A percentile compares a stretch with the other conserved stretches of the same genome.
Conservation (phyloP, 2,797 vertebrate genomes). For the Cheirogaleus major region DNA sequence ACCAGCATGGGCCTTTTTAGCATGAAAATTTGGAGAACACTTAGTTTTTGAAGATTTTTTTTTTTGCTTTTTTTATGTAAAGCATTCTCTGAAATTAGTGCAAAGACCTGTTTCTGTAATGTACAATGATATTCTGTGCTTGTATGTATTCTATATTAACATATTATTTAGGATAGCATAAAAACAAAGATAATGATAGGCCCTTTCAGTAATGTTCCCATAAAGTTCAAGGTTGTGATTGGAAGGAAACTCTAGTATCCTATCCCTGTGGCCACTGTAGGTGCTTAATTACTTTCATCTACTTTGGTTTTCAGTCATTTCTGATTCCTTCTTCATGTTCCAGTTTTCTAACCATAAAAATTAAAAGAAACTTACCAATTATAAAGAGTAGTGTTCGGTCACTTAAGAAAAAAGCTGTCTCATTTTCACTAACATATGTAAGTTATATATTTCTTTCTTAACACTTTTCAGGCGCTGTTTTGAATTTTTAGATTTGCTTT, state of each 20-base stretch:
- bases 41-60: background rate
- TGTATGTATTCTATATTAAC: background rate
- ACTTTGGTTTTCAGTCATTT: conserved; percentile 12
- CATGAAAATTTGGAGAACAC: background rate
- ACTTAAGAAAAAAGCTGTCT: conserved; percentile 20
- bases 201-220: background rate
- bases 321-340: background rate
- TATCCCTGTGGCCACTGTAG: background rate
- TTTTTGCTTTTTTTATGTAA: background rate
- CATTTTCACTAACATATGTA: conserved; percentile 13
- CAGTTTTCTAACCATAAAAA: background rate
- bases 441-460: conserved; percentile 23
- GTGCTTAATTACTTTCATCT: background rate
- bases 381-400: background rate
- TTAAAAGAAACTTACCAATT: background rate
- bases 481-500: conserved; percentile 96
- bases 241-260: background rate
- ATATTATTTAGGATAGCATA: background rate
- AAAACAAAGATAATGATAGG: background rate
- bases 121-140: background rate
- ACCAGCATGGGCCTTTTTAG: background rate
- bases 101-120: background rate
- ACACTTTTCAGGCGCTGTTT: conserved; percentile 92
- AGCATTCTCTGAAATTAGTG: background rate
- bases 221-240: background rate